Percentiles rank a stretch among this genome's conserved stretches.
phyloP scores from a whole-genome alignment of 2,113 vertebrate species.

The Sterrhoptilus dennistouni region DNA sequence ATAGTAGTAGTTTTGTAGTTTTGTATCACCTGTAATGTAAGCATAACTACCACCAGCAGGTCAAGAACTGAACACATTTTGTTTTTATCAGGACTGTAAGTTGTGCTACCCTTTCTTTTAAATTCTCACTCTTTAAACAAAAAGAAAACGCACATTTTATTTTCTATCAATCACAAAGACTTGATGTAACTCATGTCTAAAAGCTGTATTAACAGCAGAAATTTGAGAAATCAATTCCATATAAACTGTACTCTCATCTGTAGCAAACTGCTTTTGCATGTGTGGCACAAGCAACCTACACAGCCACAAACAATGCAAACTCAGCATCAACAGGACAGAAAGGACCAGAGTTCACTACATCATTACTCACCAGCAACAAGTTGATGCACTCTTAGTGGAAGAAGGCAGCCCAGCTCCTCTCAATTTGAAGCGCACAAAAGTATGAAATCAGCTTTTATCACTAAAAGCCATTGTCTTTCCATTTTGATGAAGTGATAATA shows the following conservation, averaged over 20 bases:
- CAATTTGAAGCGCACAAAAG: background rate
- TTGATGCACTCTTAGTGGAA: background rate
- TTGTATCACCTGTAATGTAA: background rate
- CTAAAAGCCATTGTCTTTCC: background rate
- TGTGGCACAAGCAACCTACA: background rate
- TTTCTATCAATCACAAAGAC: background rate
- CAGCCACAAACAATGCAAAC: background rate
- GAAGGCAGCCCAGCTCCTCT: background rate
- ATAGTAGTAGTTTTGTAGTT: background rate
- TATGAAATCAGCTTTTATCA: background rate
- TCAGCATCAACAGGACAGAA: background rate
- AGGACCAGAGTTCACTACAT: background rate
- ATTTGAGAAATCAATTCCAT: background rate
- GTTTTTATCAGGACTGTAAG: background rate
- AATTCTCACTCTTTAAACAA: background rate
- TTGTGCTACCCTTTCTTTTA: background rate
- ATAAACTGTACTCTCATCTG: background rate
- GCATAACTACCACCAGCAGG: background rate
- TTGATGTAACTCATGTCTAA: background rate
- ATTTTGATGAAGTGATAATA: background rate
- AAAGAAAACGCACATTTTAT: background rate
- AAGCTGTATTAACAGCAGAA: background rate
- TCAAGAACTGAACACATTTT: background rate
- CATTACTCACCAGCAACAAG: background rate
- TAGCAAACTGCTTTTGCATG: background rate